Evolutionary conservation across 1,140 invertebrate species (phyloP).

Genomic region (Chionoecetes opilio): DNA sequence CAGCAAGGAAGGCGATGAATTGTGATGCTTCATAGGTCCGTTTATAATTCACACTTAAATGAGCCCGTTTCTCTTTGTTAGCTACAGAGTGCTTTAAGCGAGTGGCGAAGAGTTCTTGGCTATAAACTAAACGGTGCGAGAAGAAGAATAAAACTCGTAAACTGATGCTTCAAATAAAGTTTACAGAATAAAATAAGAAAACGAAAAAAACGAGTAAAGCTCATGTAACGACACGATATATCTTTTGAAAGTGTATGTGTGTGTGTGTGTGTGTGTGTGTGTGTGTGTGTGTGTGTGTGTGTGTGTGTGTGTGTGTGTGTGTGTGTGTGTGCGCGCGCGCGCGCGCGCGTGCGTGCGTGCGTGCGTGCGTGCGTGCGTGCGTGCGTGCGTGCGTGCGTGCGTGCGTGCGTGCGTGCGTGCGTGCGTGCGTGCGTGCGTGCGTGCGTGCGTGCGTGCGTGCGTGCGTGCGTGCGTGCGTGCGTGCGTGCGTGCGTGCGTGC

Average conservation of each 20-base stretch:
- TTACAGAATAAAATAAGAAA: too few species aligned
- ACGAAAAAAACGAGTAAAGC: too few species aligned
- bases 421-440: conserved; percentile 29
- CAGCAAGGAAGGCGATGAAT: too few species aligned
- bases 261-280: conserved; percentile 58
- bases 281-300: conserved; percentile 56
- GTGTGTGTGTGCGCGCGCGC: conserved; percentile 42
- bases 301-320: conserved; percentile 60
- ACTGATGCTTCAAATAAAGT: too few species aligned
- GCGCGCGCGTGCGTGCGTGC: conserved; percentile 42
- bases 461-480: conserved; percentile 42
- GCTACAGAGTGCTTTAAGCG: too few species aligned
- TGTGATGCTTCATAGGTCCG: too few species aligned
- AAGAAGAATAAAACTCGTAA: too few species aligned
- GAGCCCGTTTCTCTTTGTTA: too few species aligned
- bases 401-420: conserved; percentile 36
- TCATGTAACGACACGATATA: too few species aligned
- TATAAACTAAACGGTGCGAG: too few species aligned
- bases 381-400: conserved; percentile 42
- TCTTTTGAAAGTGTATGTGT: conserved; percentile 34
- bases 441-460: conserved; percentile 20
- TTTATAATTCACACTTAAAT: too few species aligned
- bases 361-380: conserved; percentile 18
- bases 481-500: conserved; percentile 38
- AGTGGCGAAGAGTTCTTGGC: too few species aligned